Base-by-base conservation (phyloP, 2,888 invertebrate genomes). In the Drosophila prolongata region DNA sequence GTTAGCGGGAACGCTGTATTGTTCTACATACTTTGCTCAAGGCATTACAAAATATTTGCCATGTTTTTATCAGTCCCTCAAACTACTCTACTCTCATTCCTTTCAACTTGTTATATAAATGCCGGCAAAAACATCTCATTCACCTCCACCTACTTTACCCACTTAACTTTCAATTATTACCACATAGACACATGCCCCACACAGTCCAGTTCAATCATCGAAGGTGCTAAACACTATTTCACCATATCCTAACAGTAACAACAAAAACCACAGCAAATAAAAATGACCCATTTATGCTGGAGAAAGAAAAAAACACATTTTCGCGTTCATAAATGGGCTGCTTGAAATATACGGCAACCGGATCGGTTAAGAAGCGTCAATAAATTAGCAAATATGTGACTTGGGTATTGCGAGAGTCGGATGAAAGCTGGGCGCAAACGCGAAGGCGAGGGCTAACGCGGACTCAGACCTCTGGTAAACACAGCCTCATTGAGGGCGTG, bases 321-420 rank as follows among this genome's bases (percentile, higher is more conserved):
- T 60, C 62, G 76, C 57, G 54, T 27, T 55, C 61, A 69, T 40
- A 67, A 79, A 64, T 66, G 76, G 68, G 59, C 60, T 76, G 74
- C 70, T 68, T 72, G 52, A 71, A 65, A 76, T 77, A 80, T 70
- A 58, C 66, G 52, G 84, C 78, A 83, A 84, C 81, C 83, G 83
- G 89, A 84, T 84, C 76, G 59, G 47, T 34, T 46, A 70, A 75
- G 71, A 76, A 76, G 71, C 57, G 62, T 60, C 64, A 89, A 89
- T 89, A 89, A 87, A 85, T 87, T 85, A 87, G 88, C 89, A 85
- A 87, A 87, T 67, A 59, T 80, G 46, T 68, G 75, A 53, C 65
- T 64, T 53, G 50, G 71, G 52, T 72, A 75, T 80, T 75, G 75
- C 75, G 78, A 72, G 85, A 84, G 75, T 54, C 81, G 74, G 68